phyloP scores from a whole-genome alignment of 2,888 invertebrate species.

The Nezara viridula region DNA sequence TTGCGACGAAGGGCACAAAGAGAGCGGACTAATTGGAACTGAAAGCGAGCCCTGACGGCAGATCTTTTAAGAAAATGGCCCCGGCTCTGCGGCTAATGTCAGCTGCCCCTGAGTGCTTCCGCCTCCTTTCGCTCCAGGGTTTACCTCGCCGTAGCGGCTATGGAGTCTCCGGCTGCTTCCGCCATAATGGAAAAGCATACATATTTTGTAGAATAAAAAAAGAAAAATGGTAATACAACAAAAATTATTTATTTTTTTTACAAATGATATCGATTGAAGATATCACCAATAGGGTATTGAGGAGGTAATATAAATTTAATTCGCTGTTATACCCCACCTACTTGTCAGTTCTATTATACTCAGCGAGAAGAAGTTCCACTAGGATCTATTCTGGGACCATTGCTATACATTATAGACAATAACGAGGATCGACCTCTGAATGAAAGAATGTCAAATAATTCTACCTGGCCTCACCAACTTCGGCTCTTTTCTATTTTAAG shows the following conservation, averaged over 20 bases:
- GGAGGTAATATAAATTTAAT: no score
- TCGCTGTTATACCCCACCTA: no score
- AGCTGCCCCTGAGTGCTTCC: not conserved
- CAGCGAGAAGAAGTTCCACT: no score
- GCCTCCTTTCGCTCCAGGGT: not conserved
- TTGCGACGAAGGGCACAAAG: not conserved
- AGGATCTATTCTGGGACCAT: no score
- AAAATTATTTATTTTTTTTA: not conserved
- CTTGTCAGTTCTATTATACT: no score
- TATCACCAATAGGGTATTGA: no score
- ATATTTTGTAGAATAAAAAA: not conserved
- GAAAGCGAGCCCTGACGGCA: not conserved
- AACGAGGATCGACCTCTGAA: no score
- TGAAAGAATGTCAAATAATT: no score
- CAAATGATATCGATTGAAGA: not conserved
- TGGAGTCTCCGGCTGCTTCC: not conserved
- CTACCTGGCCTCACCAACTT: no score
- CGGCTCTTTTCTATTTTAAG: no score
- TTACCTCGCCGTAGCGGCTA: not conserved
- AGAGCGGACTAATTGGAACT: not conserved
- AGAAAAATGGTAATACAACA: not conserved
- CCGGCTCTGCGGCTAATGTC: not conserved
- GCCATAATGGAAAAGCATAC: not conserved
- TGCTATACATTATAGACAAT: no score
- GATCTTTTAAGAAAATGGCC: slow-evolving; percentile 15